Percentiles rank a stretch among this genome's conserved stretches.
phyloP scores from a whole-genome alignment of 2,113 vertebrate genomes.

The Oreochromis aureus region DNA sequence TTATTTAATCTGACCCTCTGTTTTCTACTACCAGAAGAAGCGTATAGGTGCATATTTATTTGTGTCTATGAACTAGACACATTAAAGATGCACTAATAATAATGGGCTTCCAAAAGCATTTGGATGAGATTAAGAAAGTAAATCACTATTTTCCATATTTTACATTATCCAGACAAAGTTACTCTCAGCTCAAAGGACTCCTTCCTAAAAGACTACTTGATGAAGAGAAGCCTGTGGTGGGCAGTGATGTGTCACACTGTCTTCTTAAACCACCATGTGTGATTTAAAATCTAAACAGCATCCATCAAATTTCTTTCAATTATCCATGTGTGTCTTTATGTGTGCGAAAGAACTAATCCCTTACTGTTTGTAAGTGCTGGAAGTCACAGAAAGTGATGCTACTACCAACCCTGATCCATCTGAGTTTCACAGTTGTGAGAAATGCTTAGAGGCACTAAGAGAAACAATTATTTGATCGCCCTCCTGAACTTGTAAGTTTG shows the following conservation, averaged over 20 bases:
- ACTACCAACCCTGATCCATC: background rate
- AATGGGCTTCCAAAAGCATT: background rate
- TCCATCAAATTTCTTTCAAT: background rate
- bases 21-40: background rate
- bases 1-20: background rate
- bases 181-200: background rate
- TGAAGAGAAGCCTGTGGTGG: background rate
- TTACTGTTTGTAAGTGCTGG: conserved; percentile 14
- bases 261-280: background rate
- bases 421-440: background rate
- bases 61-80: background rate
- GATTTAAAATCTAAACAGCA: background rate
- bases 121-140: background rate
- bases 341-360: background rate
- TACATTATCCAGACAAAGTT: background rate
- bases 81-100: background rate
- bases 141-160: background rate
- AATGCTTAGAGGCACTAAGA: background rate
- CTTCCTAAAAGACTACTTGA: background rate
- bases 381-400: conserved; percentile 45
- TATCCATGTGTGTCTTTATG: background rate
- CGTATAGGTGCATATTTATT: background rate
- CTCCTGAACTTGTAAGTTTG: background rate
- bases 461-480: background rate
- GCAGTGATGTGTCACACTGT: background rate